Evolutionary conservation across 2,113 vertebrate species (phyloP), one percentile per base, ranked within the genome.

Genomic region (Pimephales promelas): DNA sequence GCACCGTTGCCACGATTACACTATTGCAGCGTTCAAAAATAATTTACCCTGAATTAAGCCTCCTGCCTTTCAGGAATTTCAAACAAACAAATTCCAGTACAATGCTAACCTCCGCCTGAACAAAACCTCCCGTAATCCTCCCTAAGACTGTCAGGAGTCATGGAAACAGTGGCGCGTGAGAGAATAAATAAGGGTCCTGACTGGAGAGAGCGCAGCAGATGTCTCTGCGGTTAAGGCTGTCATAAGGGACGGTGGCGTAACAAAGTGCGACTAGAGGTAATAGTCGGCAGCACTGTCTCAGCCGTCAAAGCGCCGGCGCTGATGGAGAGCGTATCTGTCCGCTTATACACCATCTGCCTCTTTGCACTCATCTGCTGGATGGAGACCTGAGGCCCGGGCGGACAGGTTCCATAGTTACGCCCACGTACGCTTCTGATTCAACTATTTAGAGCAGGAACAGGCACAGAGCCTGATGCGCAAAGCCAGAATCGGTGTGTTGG

Each of bases 281-380:
- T 83, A 81, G 88, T 89, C 83, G 87, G 88, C 86, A 85, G 82
- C 84, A 86, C 54, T 83, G 86, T 89, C 86, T 87, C 49, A 87
- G 87, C 79, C 84, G 76, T 79, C 83, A 90, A 85, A 88, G 54
- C 88, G 83, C 84, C 64, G 75, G 76, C 16, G 40, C 87, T 93
- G 92, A 92, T 92, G 88, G 91, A 91, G 91, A 93, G 90, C 90
- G 89, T 88, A 90, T 91, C 90, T 90, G 91, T 91, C 88, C 88
- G 90, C 91, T 92, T 90, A 83, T 54, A 57, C 68, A 70, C 91
- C 92, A 93, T 93, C 91, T 93, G 92, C 90, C 92, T 89, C 84
- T 52, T 78, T 83, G 74, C 88, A 72, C 87, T 83, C 90, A 89
- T 90, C 90, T 92, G 88, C 86, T 91, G 86, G 87, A 89, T 85